These are phyloP conservation scores for Tricholauxania praeusta DNA, from an alignment of 2,888 invertebrate species.

Conservation along the genomic window DNA sequence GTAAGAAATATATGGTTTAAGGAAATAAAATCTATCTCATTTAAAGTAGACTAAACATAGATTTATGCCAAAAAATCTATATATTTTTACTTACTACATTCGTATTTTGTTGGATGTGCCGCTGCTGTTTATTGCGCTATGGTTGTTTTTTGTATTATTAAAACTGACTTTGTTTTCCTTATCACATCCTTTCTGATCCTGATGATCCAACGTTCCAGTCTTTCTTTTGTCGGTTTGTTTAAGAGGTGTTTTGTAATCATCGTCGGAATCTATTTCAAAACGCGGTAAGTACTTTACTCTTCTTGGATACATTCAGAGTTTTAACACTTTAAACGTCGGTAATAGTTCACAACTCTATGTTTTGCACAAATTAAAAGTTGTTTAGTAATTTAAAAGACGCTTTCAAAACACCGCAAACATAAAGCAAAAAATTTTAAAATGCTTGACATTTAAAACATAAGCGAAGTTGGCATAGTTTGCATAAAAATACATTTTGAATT, in stretches of 20 bases:
- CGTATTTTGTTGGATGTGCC: conserved; percentile 43
- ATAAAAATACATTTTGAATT: too few relatives aligned
- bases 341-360: too few relatives aligned
- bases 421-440: background rate
- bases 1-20: too few relatives aligned
- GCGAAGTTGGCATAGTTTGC: too few relatives aligned
- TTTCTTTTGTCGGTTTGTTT: conserved; percentile 45
- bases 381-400: too few relatives aligned
- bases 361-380: too few relatives aligned
- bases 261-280: conserved; percentile 63
- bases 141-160: conserved; percentile 24
- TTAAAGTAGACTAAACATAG: too few relatives aligned
- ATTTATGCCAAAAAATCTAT: background rate
- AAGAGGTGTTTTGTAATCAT: conserved; percentile 57
- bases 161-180: conserved; percentile 50
- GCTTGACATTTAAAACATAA: background rate
- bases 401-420: too few relatives aligned
- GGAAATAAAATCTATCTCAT: too few relatives aligned
- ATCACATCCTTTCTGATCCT: conserved; percentile 38
- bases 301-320: conserved; percentile 53
- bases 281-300: conserved; percentile 63
- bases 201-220: conserved; percentile 17
- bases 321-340: background rate
- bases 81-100: conserved; percentile 50
- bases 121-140: conserved; percentile 8